A percentile compares a stretch with the other conserved stretches of the same genome.
phyloP scores from a whole-genome alignment of 2,888 invertebrate species.

The Euzetes globulus region DNA sequence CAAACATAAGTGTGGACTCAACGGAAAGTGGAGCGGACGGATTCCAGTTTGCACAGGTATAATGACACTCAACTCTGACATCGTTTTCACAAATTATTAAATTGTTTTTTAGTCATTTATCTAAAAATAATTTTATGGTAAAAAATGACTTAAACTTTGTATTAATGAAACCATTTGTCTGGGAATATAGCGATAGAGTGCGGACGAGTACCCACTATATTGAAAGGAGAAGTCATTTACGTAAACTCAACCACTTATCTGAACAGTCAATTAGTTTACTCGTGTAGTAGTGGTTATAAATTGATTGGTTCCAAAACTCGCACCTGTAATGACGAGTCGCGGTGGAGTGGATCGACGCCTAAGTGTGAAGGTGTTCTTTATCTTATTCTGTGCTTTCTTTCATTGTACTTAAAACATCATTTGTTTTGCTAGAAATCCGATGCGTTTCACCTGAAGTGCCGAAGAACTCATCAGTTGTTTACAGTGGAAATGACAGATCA shows the following conservation, averaged over 20 bases:
- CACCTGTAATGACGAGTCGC: constrained; percentile 63
- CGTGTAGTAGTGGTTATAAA: constrained; percentile 69
- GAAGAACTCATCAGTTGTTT: constrained; percentile 74
- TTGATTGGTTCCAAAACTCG: constrained; percentile 68
- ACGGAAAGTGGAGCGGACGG: constrained; percentile 42
- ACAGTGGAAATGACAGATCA: constrained; percentile 79
- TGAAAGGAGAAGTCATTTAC: constrained; percentile 69
- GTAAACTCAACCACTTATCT: constrained; percentile 67
- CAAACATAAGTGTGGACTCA: constrained; percentile 39
- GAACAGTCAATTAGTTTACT: constrained; percentile 69
- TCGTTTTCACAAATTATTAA: neutral
- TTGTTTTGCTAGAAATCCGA: constrained; percentile 59
- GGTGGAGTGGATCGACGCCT: constrained; percentile 75
- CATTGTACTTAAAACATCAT: neutral
- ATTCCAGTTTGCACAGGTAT: constrained; percentile 41
- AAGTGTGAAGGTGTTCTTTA: constrained; percentile 67
- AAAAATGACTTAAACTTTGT: neutral
- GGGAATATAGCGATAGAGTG: constrained; percentile 69
- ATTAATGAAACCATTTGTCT: constrained; percentile 4
- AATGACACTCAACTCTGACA: neutral
- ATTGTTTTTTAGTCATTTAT: neutral
- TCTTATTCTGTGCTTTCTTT: neutral
- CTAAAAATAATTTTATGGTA: neutral
- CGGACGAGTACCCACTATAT: constrained; percentile 68
- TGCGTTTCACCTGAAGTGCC: constrained; percentile 75